Percentiles rank a stretch among this genome's conserved stretches.
Conservation (phyloP, 1,140 invertebrate genomes). For the Ceratitis capitata region DNA sequence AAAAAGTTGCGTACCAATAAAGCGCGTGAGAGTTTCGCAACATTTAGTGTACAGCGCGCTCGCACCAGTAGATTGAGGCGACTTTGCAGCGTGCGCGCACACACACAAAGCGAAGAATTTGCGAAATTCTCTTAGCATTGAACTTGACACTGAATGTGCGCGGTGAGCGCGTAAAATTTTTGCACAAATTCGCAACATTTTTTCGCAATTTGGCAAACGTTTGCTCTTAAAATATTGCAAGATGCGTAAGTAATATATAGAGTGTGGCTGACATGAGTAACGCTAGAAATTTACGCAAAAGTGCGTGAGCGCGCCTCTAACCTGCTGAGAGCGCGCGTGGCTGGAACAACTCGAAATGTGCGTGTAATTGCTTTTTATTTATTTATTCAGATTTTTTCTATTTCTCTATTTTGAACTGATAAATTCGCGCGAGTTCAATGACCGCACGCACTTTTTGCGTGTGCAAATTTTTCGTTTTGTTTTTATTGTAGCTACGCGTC, state of each 20-base stretch:
- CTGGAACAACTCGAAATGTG: not conserved
- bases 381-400: not conserved
- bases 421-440: not conserved
- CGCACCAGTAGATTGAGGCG: not conserved
- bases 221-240: not conserved
- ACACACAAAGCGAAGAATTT: not conserved
- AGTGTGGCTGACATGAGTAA: not conserved
- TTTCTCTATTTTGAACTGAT: not conserved
- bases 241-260: not conserved
- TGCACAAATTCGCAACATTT: slow-evolving; percentile 23
- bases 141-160: not conserved
- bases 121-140: slow-evolving; percentile 14
- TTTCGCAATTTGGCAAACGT: not conserved
- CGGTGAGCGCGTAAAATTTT: not conserved
- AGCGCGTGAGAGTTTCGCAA: too few relatives aligned
- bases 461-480: not conserved
- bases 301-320: not conserved
- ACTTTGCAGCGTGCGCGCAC: not conserved
- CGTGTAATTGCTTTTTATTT: not conserved
- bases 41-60: too few relatives aligned
- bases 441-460: slow-evolving; percentile 31
- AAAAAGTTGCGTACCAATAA: not conserved
- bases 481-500: not conserved
- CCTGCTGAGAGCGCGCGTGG: not conserved
- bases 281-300: not conserved